Percentiles rank a stretch among this genome's conserved stretches.
These are phyloP conservation scores for Macroramphosus scolopax DNA, from an alignment of 2,797 vertebrate genomes.

Conservation along the genomic window DNA sequence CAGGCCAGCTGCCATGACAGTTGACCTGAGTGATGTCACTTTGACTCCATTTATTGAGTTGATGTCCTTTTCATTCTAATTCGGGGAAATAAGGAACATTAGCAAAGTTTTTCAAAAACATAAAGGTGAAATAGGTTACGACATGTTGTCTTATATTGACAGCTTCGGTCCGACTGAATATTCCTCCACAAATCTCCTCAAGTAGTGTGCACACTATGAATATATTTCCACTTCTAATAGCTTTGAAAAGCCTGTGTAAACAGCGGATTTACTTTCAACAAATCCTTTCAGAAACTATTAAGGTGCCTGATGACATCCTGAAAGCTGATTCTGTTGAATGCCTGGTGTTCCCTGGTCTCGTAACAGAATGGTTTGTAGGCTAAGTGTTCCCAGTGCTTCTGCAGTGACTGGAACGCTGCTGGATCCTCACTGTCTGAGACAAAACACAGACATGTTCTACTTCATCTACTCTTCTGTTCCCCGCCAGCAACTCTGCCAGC, in stretches of 20 bases:
- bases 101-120: no score
- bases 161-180: conserved; percentile 44
- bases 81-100: no score
- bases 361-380: conserved; percentile 55
- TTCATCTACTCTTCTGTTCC: conserved; percentile 66
- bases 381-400: conserved; percentile 54
- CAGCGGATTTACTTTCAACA: conserved; percentile 68
- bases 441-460: conserved; percentile 66
- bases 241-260: conserved; percentile 64
- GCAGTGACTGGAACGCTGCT: conserved; percentile 53
- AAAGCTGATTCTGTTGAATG: conserved; percentile 62
- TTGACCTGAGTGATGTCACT: no score
- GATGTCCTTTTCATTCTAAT: no score
- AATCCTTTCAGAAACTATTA: conserved; percentile 67
- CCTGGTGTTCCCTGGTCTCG: conserved; percentile 46
- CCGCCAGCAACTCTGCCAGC: conserved; percentile 59
- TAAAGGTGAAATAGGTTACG: no score
- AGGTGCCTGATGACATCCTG: conserved; percentile 53
- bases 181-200: conserved; percentile 41
- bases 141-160: no score
- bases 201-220: conserved; percentile 32
- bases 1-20: no score
- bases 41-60: no score
- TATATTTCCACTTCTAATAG: conserved; percentile 56
- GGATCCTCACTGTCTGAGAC: conserved; percentile 56